These are phyloP conservation scores for Gyps fulvus DNA, from an alignment of 2,113 vertebrate species.

Conservation along the genomic window DNA sequence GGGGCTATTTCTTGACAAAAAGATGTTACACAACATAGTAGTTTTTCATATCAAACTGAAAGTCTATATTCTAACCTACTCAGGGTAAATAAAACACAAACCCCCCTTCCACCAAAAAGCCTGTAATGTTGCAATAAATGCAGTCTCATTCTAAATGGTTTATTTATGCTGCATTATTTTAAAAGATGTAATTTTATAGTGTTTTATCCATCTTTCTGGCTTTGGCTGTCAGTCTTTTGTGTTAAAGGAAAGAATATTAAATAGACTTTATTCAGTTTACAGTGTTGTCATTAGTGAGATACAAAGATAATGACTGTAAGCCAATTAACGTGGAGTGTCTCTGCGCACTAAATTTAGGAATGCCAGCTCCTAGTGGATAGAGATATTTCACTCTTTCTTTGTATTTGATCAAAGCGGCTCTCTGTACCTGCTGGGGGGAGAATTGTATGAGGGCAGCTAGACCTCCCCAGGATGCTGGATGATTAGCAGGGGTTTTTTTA, in stretches of 20 bases:
- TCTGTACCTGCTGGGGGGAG: neutral
- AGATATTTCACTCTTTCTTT: neutral
- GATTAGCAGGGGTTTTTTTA: neutral
- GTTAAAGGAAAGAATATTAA: constrained; percentile 66
- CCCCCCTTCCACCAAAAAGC: constrained; percentile 77
- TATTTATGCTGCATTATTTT: constrained; percentile 73
- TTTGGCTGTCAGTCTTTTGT: constrained; percentile 67
- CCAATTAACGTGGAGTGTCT: neutral
- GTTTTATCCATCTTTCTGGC: constrained; percentile 67
- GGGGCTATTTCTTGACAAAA: constrained; percentile 60
- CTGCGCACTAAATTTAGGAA: neutral
- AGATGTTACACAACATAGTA: constrained; percentile 51
- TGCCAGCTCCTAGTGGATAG: neutral
- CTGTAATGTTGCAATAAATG: constrained; percentile 80
- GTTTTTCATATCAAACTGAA: constrained; percentile 67
- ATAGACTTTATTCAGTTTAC: constrained; percentile 56
- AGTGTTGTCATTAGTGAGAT: constrained; percentile 51
- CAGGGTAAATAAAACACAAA: constrained; percentile 76
- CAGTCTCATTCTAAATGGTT: constrained; percentile 76
- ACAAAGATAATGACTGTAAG: constrained; percentile 21
- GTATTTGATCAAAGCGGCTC: neutral
- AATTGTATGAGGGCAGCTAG: neutral
- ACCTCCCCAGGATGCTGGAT: neutral
- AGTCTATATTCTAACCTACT: constrained; percentile 76
- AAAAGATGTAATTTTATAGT: constrained; percentile 61